Evolutionary conservation across 2,888 invertebrate genomes (phyloP), one percentile per base, ranked within the genome.

Genomic region (Abrostola triplasia): DNA sequence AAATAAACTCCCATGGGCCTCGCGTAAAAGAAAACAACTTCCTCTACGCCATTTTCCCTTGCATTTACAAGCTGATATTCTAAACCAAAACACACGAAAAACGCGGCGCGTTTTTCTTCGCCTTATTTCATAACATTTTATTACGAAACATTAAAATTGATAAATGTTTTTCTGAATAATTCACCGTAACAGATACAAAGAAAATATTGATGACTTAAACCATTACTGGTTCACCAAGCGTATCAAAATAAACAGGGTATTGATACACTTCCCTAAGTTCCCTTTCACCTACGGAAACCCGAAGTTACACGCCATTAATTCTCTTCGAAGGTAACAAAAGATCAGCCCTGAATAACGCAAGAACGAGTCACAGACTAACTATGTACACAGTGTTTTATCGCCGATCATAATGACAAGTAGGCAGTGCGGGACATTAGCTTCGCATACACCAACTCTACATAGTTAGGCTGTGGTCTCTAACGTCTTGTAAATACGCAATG

Each of bases 231-330:
- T 51, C 62, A 41, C 49, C 49, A 70, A 66, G 63, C 64, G 67
- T 65, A 50, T 60, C 62, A 55, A 68, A 67, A 73, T 70, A 77
- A 73, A 71, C 76, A 79, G 56, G 7, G 44, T 38, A 51, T 55
- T 41, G 52, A 59, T 49, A 51, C 60, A 67, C 24, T 62, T 13
- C 13, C 73, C 51, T 55, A 37, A 51, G 41, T 54, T 71, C 49
- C 64, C 50, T 62, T 70, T 64, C 44, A 67, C 59, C 58, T 58
- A 54, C 50, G 55, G 59, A 67, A 73, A 66, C 67, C 64, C 67
- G 62, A 60, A 67, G 64, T 66, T 65, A 77, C 74, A 64, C 58
- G 52, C 53, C 77, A 78, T 78, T 79, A 73, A 70, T 64, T 66
- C 53, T 67, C 41, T 57, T 61, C 11, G 38, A 47, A 64, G 53